Evolutionary conservation across 1,140 invertebrate genomes (phyloP).

Genomic region (Zaprionus ghesquierei): DNA sequence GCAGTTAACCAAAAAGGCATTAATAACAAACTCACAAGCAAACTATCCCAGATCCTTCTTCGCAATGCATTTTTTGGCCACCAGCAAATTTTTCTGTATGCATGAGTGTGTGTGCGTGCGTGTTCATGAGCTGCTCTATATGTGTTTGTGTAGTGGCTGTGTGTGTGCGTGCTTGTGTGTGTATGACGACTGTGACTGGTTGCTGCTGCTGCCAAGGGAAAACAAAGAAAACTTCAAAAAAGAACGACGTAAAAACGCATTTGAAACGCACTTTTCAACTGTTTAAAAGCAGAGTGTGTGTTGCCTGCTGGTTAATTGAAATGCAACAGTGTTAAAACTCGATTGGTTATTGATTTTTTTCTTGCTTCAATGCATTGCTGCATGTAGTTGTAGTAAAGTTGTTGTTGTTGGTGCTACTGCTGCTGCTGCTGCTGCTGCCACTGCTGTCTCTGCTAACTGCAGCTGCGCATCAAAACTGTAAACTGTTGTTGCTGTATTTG

Average conservation of each 20-base stretch:
- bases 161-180: constrained; percentile 28
- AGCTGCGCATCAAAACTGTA: constrained; percentile 71
- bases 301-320: constrained; percentile 4
- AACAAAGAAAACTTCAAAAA: constrained; percentile 80
- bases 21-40: constrained; percentile 42
- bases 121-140: constrained; percentile 6
- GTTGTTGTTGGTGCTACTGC: constrained; percentile 46
- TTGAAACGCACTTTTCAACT: constrained; percentile 49
- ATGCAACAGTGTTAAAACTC: constrained; percentile 37
- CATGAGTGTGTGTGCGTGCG: constrained; percentile 43
- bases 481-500: constrained; percentile 45
- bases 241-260: constrained; percentile 71
- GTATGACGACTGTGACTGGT: constrained; percentile 68
- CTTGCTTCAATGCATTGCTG: constrained; percentile 49
- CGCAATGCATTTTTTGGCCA: constrained; percentile 45
- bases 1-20: constrained; percentile 38
- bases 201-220: constrained; percentile 56
- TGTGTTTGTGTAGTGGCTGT: constrained; percentile 34
- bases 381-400: constrained; percentile 61
- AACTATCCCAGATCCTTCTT: constrained; percentile 27
- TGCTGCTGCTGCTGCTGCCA: constrained; percentile 32
- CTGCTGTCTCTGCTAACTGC: constrained; percentile 33
- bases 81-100: constrained; percentile 49
- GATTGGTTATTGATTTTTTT: constrained; percentile 69
- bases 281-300: constrained; percentile 23